Conservation (phyloP, 2,113 vertebrate genomes). For the Ramphastos sulfuratus region DNA sequence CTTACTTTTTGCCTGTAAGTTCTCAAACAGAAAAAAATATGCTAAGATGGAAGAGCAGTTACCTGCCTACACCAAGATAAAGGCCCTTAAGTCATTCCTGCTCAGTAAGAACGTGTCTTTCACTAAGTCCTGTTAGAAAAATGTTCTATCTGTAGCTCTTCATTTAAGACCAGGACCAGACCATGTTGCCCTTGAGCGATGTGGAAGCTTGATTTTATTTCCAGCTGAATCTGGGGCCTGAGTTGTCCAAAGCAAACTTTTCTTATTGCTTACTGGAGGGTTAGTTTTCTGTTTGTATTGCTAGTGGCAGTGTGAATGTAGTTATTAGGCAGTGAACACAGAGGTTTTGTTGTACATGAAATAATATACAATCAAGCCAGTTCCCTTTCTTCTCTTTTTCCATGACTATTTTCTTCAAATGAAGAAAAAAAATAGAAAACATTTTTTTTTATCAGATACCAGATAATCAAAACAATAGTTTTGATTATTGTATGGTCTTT, state of each 20-base stretch:
- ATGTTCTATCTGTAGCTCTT: not conserved
- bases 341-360: not conserved
- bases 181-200: not conserved
- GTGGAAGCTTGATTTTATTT: not conserved
- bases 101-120: not conserved
- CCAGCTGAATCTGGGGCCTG: not conserved
- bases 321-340: not conserved
- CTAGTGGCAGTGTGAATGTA: not conserved
- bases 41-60: not conserved
- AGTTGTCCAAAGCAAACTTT: conserved; percentile 14
- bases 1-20: not conserved
- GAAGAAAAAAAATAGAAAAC: not conserved
- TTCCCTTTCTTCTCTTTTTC: not conserved
- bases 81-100: not conserved
- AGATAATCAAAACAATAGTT: not conserved
- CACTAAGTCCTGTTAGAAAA: not conserved
- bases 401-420: not conserved
- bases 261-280: not conserved
- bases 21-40: not conserved
- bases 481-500: conserved; percentile 19
- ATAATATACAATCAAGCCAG: not conserved
- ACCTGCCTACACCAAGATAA: not conserved
- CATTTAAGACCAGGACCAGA: not conserved
- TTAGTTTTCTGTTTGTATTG: conserved; percentile 1
- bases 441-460: not conserved